phyloP scores from a whole-genome alignment of 2,113 vertebrate species.

The Tachycineta bicolor region DNA sequence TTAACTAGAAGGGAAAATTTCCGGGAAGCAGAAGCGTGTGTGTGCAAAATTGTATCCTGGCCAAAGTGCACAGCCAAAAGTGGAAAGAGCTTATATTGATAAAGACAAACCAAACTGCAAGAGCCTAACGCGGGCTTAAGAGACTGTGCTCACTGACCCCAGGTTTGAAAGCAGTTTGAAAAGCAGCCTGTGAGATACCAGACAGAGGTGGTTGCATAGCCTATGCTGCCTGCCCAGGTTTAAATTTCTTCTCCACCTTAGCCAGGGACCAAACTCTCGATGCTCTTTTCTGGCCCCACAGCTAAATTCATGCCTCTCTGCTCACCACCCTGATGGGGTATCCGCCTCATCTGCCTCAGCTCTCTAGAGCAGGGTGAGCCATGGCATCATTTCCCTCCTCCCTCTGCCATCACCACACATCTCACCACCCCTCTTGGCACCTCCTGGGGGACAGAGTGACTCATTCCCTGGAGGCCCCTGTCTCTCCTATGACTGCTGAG shows the following conservation, averaged over 20 bases:
- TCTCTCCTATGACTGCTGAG: background rate
- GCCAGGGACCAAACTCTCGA: fast-evolving
- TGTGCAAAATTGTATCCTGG: background rate
- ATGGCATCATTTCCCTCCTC: fast-evolving
- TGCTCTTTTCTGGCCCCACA: background rate
- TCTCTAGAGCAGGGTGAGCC: background rate
- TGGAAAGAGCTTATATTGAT: background rate
- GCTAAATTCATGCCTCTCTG: background rate
- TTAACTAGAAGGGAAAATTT: background rate
- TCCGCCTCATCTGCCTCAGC: background rate
- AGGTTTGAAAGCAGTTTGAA: background rate
- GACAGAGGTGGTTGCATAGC: background rate
- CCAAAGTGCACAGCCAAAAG: background rate
- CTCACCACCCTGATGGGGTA: too few relatives aligned
- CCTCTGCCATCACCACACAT: background rate
- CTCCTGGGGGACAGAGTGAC: background rate
- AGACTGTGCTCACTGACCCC: fast-evolving
- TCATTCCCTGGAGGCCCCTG: background rate
- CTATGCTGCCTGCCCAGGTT: background rate
- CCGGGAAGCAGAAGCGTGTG: background rate
- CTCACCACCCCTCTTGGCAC: background rate
- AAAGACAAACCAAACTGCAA: background rate
- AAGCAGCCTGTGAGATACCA: background rate
- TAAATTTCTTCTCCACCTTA: background rate
- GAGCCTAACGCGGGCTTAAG: background rate